Evolutionary conservation across 92 coral and sea anemone genomes (phyloP).

Genomic region (Phymanthus crucifer): DNA sequence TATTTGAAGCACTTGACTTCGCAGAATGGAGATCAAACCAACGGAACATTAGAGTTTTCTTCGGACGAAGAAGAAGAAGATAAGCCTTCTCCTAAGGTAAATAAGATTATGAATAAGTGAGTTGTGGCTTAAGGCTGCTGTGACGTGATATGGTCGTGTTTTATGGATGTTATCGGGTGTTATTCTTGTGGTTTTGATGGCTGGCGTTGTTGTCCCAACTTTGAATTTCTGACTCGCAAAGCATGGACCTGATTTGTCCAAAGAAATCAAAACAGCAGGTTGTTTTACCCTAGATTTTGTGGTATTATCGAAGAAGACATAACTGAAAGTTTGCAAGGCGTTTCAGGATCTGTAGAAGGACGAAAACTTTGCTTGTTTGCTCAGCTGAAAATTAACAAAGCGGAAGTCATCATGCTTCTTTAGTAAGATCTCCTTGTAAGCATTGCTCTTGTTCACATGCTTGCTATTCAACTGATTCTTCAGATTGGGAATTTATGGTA

Average conservation of each 20-base stretch:
- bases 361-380: neutral
- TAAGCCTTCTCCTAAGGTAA: conserved; percentile 15
- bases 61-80: conserved; percentile 83
- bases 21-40: conserved; percentile 37
- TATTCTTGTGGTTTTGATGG: neutral
- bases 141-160: conserved; percentile 17
- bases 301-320: too few relatives aligned
- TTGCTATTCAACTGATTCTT: conserved; percentile 8
- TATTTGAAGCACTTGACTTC: conserved; percentile 83
- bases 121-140: neutral
- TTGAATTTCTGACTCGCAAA: neutral
- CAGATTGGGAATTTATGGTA: conserved; percentile 24
- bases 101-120: neutral
- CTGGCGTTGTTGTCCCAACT: conserved; percentile 39
- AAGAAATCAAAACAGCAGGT: conserved; percentile 9
- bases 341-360: neutral
- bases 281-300: neutral
- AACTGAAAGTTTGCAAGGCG: conserved; percentile 22
- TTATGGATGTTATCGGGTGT: neutral
- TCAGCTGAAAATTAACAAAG: conserved; percentile 1
- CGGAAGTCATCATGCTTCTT: conserved; percentile 1
- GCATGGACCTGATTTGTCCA: conserved; percentile 9
- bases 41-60: conserved; percentile 46
- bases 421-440: neutral
- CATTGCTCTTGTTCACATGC: neutral